Base-by-base conservation (phyloP, 2,797 vertebrate genomes). In the Gallinago stenura region DNA sequence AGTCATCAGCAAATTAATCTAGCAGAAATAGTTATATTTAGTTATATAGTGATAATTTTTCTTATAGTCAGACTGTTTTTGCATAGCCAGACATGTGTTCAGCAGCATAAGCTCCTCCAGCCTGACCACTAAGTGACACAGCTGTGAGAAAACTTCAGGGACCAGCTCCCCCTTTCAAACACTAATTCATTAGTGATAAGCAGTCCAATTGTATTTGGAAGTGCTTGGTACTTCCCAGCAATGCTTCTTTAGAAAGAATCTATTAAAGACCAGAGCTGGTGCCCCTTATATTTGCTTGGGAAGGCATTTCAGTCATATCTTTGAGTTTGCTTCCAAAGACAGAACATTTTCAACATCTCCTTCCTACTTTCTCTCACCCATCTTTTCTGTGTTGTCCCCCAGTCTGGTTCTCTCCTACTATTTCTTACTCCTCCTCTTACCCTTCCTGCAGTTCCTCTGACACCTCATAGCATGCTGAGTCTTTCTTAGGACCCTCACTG, bases 1-100 rank as follows among this genome's bases (percentile, higher is more conserved):
- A 17, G 66, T 51, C 83, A 66, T 50, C 15, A 25, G 65, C 57
- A 88, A 64, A 81, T 77, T 48, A 91, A 80, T 97, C 48, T 37
- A 88, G 48, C 2, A 22, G 82, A 78, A 93, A 80, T 28, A 46
- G 37, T 84, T 91, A 6, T 53, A 51, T 77, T 95, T 94, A 89
- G 57, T 57, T 17, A 41, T 33, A 46, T 5, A 84, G 12, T 28
- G 48, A 48, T 77, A 0, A 0, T 39, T 83, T 90, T 56, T 81
- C 20, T 56, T 83, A 15, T 20, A 79, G 28, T 46, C 45, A 35
- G 20, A 8, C 28, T 89, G 22, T 31, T 21, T 95, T 81, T 86
- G 28, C 33, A 56, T 33, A 87, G 43, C 21, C 1, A 20, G 31
- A 75, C 0, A 37, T 37, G 12, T 70, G 33, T 71, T 80, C 45